Evolutionary conservation across 2,888 invertebrate genomes (phyloP), one percentile per base, ranked within the genome.

Genomic region (Dryomyza anilis): DNA sequence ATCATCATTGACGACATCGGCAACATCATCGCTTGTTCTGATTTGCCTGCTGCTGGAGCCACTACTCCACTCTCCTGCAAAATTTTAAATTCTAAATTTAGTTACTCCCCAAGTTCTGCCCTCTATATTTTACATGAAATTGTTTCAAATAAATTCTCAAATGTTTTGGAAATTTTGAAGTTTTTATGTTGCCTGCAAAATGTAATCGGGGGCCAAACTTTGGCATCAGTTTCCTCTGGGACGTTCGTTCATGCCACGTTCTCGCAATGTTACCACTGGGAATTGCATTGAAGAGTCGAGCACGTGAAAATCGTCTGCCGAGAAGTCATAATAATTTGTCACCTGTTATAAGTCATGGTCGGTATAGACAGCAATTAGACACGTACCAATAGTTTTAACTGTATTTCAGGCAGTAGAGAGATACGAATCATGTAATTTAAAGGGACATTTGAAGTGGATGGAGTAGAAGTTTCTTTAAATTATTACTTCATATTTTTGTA

Each of bases 251-350:
- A n/a, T n/a, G n/a, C n/a, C n/a, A n/a, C n/a, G n/a, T n/a, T n/a
- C n/a, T n/a, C n/a, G n/a, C n/a, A n/a, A n/a, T n/a, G n/a, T n/a
- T n/a, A n/a, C n/a, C n/a, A n/a, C n/a, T n/a, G n/a, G n/a, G n/a
- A n/a, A n/a, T n/a, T n/a, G n/a, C n/a, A 7, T 14, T 39, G 39
- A 39, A 39, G 39, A 39, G 7, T n/a, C 39, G 39, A 39, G 39
- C 7, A 6, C 7, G 33, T 8, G 33, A 33, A 33, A 33, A 33
- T 33, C 33, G 33, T 33, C 33, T 33, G 33, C 33, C 12, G 7
- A 30, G 48, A 59, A 59, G 48, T 59, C 46, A 33, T 19, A 59
- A 48, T 59, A 59, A 59, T 59, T 59, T 59, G 59, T 59, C 59
- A 59, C 59, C 59, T 59, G 59, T 48, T 48, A n/a, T n/a, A n/a